Evolutionary conservation across 2,888 invertebrate genomes (phyloP).

Genomic region (Notodonta dromedarius): DNA sequence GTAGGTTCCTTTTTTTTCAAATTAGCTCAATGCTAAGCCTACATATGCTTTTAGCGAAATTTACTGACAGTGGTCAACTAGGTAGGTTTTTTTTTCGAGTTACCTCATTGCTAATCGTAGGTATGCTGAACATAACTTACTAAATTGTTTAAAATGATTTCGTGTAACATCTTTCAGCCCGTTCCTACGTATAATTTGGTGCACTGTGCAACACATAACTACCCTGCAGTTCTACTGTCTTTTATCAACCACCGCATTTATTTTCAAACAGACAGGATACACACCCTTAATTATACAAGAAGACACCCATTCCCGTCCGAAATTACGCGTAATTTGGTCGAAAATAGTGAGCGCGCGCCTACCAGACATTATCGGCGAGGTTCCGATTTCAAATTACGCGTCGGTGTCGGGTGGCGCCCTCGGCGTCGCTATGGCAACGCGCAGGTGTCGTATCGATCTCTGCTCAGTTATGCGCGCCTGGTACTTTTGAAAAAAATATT

Average conservation of each 20-base stretch:
- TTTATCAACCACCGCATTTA: constrained; percentile 3
- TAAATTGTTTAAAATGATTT: too few relatives aligned
- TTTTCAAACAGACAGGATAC: constrained; percentile 40
- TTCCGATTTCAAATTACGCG: constrained; percentile 83
- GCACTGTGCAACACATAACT: too few relatives aligned
- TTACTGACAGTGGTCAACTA: too few relatives aligned
- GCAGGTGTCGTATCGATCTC: constrained; percentile 81
- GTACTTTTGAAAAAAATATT: constrained; percentile 30
- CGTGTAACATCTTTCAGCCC: too few relatives aligned
- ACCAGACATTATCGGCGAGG: constrained; percentile 78
- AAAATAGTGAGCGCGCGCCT: constrained; percentile 61
- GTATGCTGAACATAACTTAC: too few relatives aligned
- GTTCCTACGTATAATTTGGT: too few relatives aligned
- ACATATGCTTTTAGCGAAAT: too few relatives aligned
- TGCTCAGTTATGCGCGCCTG: constrained; percentile 50
- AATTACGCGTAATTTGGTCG: constrained; percentile 73
- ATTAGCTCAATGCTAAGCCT: too few relatives aligned
- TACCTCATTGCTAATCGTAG: too few relatives aligned
- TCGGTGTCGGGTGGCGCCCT: constrained; percentile 80
- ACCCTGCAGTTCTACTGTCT: constrained; percentile 3
- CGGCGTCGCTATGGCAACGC: constrained; percentile 74
- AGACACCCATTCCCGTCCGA: constrained; percentile 56
- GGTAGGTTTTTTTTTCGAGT: too few relatives aligned
- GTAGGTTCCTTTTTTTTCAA: too few relatives aligned
- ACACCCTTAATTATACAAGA: constrained; percentile 53